Conservation (phyloP, 2,888 invertebrate species). For the Calephelis perditalis region DNA sequence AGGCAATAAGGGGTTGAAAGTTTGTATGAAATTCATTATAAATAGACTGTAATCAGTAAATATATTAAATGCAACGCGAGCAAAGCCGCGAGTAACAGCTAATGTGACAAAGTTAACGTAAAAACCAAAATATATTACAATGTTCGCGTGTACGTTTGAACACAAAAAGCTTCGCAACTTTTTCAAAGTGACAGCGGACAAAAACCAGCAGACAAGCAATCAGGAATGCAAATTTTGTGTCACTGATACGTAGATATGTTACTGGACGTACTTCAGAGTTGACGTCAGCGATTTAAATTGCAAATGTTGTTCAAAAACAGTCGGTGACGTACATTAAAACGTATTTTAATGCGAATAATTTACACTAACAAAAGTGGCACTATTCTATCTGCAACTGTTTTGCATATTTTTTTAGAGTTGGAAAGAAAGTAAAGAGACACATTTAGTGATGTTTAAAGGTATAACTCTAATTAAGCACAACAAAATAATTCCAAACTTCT, state of each 20-base stretch:
- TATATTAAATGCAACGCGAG: too few species aligned
- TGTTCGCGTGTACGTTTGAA: slow-evolving; percentile 17
- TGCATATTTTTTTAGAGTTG: background rate
- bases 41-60: too few species aligned
- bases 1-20: too few species aligned
- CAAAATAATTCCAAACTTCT: too few species aligned
- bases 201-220: slow-evolving; percentile 34
- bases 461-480: too few species aligned
- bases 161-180: slow-evolving; percentile 16
- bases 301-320: slow-evolving; percentile 39
- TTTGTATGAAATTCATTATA: too few species aligned
- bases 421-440: background rate
- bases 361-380: slow-evolving; percentile 22
- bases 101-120: background rate
- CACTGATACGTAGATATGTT: slow-evolving; percentile 34
- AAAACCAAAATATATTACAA: background rate
- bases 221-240: slow-evolving; percentile 58
- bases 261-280: slow-evolving; percentile 41
- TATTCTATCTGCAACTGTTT: background rate
- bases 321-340: slow-evolving; percentile 33
- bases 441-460: too few species aligned
- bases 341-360: slow-evolving; percentile 35
- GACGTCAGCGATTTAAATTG: slow-evolving; percentile 52
- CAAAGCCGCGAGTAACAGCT: too few species aligned
- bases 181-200: slow-evolving; percentile 20